phyloP scores from a whole-genome alignment of 2,797 vertebrate species.

The Macropus fuliginosus region DNA sequence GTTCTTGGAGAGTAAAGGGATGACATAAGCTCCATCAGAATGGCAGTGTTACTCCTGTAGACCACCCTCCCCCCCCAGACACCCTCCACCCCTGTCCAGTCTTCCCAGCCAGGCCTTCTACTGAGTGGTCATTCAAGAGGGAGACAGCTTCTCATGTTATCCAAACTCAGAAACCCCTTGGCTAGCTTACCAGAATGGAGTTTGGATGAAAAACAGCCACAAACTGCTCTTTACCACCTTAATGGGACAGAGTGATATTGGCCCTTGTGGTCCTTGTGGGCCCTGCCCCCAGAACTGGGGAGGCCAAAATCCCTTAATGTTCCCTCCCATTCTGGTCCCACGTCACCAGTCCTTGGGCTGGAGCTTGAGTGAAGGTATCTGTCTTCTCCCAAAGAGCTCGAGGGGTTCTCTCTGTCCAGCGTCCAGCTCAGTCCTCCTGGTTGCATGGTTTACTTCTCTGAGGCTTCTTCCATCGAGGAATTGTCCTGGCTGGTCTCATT shows the following conservation, averaged over 20 bases:
- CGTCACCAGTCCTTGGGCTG: not conserved
- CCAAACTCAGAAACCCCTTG: not conserved
- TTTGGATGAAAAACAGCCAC: not conserved
- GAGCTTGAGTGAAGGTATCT: not conserved
- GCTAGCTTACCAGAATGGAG: not conserved
- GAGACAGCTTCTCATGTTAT: not conserved
- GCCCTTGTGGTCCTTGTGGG: not conserved
- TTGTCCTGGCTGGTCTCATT: not conserved
- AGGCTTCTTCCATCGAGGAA: not conserved
- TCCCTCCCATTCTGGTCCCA: not conserved
- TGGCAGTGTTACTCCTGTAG: not conserved
- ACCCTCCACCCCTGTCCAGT: not conserved
- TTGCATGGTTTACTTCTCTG: not conserved
- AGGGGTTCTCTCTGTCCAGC: not conserved
- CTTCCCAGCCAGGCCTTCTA: not conserved
- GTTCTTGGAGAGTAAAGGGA: not conserved
- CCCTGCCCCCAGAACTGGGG: not conserved
- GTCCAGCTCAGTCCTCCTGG: not conserved
- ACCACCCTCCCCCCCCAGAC: not conserved
- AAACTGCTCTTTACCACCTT: not conserved
- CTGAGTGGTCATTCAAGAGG: not conserved
- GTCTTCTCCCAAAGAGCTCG: not conserved
- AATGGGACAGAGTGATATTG: not conserved
- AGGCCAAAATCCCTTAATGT: not conserved
- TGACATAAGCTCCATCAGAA: not conserved